Conservation (phyloP, 2,113 vertebrate species). For the Ammospiza caudacuta region DNA sequence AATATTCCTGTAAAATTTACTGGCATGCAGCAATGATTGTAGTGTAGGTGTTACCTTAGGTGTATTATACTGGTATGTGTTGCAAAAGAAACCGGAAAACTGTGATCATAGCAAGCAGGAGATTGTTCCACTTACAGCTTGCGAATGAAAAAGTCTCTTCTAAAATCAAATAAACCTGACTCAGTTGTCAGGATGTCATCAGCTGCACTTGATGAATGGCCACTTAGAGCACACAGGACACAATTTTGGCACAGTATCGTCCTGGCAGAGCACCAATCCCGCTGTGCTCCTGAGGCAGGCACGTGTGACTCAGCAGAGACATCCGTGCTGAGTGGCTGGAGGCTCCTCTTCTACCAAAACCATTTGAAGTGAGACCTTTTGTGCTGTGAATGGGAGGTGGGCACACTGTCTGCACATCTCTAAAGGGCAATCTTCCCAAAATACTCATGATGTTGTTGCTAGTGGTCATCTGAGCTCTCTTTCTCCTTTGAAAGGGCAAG, state of each 20-base stretch:
- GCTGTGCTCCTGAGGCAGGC: rapidly evolving
- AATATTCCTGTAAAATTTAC: neutral
- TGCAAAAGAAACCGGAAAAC: neutral
- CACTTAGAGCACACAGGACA: neutral
- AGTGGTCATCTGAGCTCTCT: neutral
- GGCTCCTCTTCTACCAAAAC: neutral
- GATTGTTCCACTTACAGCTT: neutral
- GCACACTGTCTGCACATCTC: neutral
- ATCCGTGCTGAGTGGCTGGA: neutral
- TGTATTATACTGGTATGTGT: neutral
- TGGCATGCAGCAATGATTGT: neutral
- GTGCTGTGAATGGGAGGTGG: neutral
- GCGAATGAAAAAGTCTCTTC: neutral
- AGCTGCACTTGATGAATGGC: neutral
- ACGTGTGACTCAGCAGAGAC: neutral
- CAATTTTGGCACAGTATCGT: neutral
- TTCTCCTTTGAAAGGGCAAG: neutral
- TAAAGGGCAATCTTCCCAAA: neutral
- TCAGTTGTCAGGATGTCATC: neutral
- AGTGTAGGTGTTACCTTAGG: neutral
- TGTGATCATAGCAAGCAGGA: neutral
- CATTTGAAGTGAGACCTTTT: neutral
- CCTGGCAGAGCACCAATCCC: neutral
- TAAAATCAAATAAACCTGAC: neutral
- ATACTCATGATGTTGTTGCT: neutral